Conservation (phyloP, 1,140 invertebrate genomes). For the Cydia splendana region DNA sequence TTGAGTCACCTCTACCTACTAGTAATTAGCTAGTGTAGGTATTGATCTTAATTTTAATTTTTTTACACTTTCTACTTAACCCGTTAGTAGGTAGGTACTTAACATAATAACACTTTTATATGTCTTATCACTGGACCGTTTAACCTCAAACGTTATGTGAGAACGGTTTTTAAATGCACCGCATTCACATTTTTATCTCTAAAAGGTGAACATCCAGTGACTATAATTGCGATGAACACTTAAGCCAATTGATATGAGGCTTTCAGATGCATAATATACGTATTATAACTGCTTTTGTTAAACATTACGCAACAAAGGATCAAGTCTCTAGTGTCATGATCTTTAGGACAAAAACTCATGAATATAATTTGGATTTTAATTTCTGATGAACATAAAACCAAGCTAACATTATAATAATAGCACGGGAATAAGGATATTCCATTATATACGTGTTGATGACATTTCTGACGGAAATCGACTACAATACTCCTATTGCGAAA, state of each 20-base stretch:
- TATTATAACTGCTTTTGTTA: neutral
- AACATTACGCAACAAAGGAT: neutral
- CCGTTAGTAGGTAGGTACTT: neutral
- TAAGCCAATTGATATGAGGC: neutral
- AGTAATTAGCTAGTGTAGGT: too few species aligned
- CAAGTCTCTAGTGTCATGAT: too few species aligned
- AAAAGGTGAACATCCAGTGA: neutral
- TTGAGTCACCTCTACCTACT: too few species aligned
- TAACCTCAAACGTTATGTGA: neutral
- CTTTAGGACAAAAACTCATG: too few species aligned
- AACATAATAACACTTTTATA: neutral
- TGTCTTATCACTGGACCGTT: neutral
- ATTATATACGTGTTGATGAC: too few species aligned
- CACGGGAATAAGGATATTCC: too few species aligned
- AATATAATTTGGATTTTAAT: too few species aligned
- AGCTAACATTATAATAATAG: too few species aligned
- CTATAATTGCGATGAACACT: slow-evolving; percentile 14
- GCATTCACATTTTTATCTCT: slow-evolving; percentile 7
- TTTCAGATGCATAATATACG: neutral
- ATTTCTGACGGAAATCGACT: too few species aligned
- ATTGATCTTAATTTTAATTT: too few species aligned
- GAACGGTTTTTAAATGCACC: slow-evolving; percentile 10
- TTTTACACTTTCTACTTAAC: neutral
- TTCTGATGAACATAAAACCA: too few species aligned
- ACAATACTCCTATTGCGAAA: neutral